Conservation (phyloP, 2,888 invertebrate species). For the Mythimna pallens region DNA sequence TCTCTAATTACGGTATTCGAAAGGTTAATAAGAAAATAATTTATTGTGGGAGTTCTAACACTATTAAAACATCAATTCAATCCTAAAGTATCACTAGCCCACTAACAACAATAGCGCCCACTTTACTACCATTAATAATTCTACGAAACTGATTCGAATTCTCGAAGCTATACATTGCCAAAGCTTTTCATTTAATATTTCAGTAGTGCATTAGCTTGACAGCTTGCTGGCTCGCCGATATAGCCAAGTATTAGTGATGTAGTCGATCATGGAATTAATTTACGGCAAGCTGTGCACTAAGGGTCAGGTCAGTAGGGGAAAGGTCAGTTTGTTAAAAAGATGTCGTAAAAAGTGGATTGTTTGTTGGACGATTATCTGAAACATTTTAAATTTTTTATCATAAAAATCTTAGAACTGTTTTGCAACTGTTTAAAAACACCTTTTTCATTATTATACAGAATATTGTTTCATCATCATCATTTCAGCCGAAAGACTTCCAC, state of each 20-base stretch:
- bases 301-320: constrained; percentile 20
- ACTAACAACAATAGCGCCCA: constrained; percentile 1
- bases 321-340: not conserved
- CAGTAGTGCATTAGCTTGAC: constrained; percentile 45
- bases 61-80: not conserved
- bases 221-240: constrained; percentile 33
- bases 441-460: too few relatives aligned
- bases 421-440: too few relatives aligned
- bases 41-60: not conserved
- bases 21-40: not conserved
- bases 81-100: not conserved
- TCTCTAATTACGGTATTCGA: too few relatives aligned
- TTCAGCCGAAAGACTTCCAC: too few relatives aligned
- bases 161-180: not conserved
- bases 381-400: not conserved
- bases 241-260: constrained; percentile 40
- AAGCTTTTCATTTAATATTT: constrained; percentile 41
- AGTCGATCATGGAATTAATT: constrained; percentile 43
- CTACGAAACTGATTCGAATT: constrained; percentile 18
- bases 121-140: constrained; percentile 7
- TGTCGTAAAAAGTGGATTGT: not conserved
- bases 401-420: too few relatives aligned
- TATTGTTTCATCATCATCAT: too few relatives aligned
- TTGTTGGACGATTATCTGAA: not conserved
- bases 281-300: constrained; percentile 13